These are phyloP conservation scores for Sesamia inferens DNA, from an alignment of 2,888 invertebrate genomes.

Conservation along the genomic window DNA sequence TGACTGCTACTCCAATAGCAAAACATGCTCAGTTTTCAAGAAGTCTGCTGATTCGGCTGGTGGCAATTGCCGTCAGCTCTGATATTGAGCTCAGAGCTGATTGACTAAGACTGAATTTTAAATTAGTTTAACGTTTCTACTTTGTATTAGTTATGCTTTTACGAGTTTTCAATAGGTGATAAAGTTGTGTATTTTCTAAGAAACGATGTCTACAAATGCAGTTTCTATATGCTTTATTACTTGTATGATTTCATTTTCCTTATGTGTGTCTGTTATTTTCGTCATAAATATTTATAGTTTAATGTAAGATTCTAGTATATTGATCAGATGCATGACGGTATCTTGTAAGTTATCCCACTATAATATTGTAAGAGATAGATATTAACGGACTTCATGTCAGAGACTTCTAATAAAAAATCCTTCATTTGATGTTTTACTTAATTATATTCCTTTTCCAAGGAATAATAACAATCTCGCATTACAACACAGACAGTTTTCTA, in stretches of 20 bases:
- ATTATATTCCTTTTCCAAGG: slow-evolving; percentile 23
- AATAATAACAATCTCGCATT: slow-evolving; percentile 56
- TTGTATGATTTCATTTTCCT: slow-evolving; percentile 15
- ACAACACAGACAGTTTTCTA: slow-evolving; percentile 55
- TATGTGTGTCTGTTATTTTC: slow-evolving; percentile 8
- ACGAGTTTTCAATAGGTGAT: slow-evolving; percentile 5
- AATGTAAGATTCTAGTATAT: not conserved
- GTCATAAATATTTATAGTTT: slow-evolving; percentile 22
- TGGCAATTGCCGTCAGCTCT: not conserved
- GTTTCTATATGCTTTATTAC: slow-evolving; percentile 16
- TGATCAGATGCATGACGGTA: not conserved
- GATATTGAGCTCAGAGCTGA: not conserved
- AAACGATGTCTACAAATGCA: slow-evolving; percentile 9
- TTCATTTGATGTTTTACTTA: not conserved
- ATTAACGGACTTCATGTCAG: slow-evolving; percentile 3
- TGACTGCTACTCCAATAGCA: not conserved
- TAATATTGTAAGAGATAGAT: not conserved
- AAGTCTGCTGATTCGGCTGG: not conserved
- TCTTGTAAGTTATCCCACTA: not conserved
- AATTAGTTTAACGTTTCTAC: not conserved
- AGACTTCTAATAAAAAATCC: not conserved
- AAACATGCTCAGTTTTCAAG: not conserved
- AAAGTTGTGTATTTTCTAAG: slow-evolving; percentile 28
- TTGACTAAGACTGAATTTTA: not conserved
- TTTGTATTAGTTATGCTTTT: slow-evolving; percentile 3